Percentiles rank a stretch among this genome's conserved stretches.
These are phyloP conservation scores for Gari tellinella DNA, from an alignment of 2,888 invertebrate species.

Conservation along the genomic window DNA sequence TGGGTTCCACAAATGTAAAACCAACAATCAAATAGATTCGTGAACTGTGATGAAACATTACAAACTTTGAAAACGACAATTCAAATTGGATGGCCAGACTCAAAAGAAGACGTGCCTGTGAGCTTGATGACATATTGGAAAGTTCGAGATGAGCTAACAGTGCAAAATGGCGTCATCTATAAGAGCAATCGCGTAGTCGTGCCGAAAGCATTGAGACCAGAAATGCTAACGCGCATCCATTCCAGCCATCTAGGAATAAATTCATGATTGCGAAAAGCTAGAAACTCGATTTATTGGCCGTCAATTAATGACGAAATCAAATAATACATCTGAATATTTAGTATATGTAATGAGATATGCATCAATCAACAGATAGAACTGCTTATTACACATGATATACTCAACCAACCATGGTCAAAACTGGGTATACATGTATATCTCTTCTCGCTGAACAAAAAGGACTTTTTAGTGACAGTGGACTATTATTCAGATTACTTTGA, in stretches of 20 bases:
- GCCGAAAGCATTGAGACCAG: conserved; percentile 7
- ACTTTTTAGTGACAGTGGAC: too few relatives aligned
- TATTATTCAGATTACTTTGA: too few relatives aligned
- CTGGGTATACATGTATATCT: too few relatives aligned
- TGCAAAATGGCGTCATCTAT: conserved; percentile 13
- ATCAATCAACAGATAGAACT: too few relatives aligned
- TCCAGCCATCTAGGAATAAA: not conserved
- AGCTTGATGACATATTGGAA: conserved; percentile 14
- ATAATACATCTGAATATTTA: too few relatives aligned
- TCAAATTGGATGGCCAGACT: conserved; percentile 5
- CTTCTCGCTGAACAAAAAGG: too few relatives aligned
- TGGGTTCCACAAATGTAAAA: conserved; percentile 1
- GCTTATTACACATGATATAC: too few relatives aligned
- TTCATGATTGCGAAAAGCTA: not conserved
- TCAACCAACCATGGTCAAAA: too few relatives aligned
- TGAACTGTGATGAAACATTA: conserved; percentile 7
- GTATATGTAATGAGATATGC: too few relatives aligned
- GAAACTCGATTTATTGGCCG: too few relatives aligned
- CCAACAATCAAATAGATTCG: conserved; percentile 1
- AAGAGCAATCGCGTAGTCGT: conserved; percentile 3
- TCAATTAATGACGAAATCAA: too few relatives aligned
- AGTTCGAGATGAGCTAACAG: conserved; percentile 10
- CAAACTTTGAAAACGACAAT: conserved; percentile 5
- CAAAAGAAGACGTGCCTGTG: conserved; percentile 3
- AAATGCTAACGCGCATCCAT: conserved; percentile 9